phyloP scores from a whole-genome alignment of 37 sponge, comb jelly and placozoan species.

The Crambe crambe region DNA sequence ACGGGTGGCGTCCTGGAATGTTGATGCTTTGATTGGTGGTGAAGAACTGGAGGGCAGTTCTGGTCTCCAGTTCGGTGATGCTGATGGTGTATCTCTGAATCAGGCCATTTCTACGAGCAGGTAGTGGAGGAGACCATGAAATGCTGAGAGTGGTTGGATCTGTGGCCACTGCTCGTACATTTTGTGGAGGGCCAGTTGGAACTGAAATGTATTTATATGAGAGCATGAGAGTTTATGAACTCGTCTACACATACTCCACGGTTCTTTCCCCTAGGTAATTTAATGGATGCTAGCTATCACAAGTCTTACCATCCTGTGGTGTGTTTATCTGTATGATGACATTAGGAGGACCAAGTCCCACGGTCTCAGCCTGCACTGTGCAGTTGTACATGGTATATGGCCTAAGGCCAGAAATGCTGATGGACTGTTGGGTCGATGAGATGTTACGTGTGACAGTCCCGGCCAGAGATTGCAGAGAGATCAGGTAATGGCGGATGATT shows the following conservation, averaged over 20 bases:
- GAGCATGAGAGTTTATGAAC: too few species aligned
- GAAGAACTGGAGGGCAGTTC: not conserved
- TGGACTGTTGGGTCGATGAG: not conserved
- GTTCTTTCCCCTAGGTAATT: too few species aligned
- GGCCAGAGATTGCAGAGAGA: not conserved
- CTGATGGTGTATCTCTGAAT: constrained; percentile 32
- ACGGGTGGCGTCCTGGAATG: constrained; percentile 18
- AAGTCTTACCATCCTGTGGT: constrained; percentile 18
- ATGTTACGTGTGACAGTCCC: not conserved
- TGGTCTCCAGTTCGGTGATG: constrained; percentile 47
- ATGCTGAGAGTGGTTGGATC: not conserved
- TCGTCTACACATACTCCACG: too few species aligned
- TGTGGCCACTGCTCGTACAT: not conserved
- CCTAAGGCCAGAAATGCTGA: not conserved
- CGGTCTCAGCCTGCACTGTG: constrained; percentile 6
- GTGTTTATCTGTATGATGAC: not conserved
- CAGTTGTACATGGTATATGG: constrained; percentile 32
- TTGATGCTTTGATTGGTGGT: not conserved
- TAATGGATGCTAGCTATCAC: not conserved
- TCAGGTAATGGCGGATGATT: constrained; percentile 20
- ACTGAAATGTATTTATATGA: too few species aligned
- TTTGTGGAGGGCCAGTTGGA: constrained; percentile 28
- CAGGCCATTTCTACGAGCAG: constrained; percentile 20
- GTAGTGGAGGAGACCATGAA: constrained; percentile 15
- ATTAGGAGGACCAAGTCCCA: constrained; percentile 6